Percentiles rank a stretch among this genome's conserved stretches.
Evolutionary conservation across 2,888 invertebrate species (phyloP).

Genomic region (Polyommatus iphigenia): DNA sequence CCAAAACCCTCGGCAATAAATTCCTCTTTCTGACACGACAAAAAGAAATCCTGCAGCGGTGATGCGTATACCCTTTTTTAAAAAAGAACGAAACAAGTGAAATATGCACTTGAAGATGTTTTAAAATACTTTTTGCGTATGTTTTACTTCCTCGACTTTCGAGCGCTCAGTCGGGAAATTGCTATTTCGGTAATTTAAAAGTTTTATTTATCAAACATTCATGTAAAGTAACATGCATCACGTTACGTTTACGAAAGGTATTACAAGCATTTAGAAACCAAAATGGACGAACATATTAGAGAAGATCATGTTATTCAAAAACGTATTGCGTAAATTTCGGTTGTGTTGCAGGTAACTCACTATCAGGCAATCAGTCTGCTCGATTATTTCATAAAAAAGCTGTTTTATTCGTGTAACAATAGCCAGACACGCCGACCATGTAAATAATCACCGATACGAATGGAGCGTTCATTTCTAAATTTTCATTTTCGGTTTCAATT

Average conservation of each 20-base stretch:
- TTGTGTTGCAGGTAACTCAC: background rate
- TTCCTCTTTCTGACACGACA: constrained; percentile 41
- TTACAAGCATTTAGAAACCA: too few species aligned
- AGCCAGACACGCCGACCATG: background rate
- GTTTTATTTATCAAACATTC: background rate
- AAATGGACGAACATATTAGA: too few species aligned
- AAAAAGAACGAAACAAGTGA: constrained; percentile 41
- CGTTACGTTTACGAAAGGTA: background rate
- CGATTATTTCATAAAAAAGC: background rate
- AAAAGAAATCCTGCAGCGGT: constrained; percentile 39
- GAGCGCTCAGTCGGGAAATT: constrained; percentile 5
- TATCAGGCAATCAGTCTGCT: background rate
- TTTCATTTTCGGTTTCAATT: constrained; percentile 43
- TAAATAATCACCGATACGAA: constrained; percentile 31
- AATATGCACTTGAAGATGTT: constrained; percentile 37
- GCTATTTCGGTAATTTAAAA: constrained; percentile 12
- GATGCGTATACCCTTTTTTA: constrained; percentile 42
- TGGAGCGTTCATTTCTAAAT: constrained; percentile 38
- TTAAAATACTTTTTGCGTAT: constrained; percentile 31
- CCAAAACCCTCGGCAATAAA: constrained; percentile 43
- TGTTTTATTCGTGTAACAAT: constrained; percentile 7
- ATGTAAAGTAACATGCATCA: background rate
- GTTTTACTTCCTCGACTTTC: constrained; percentile 7
- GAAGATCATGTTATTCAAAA: too few species aligned
- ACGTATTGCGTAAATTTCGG: too few species aligned